A percentile compares a stretch with the other conserved stretches of the same genome.
These are phyloP conservation scores for Onychomys torridus DNA, from an alignment of 2,797 vertebrate genomes.

Conservation along the genomic window DNA sequence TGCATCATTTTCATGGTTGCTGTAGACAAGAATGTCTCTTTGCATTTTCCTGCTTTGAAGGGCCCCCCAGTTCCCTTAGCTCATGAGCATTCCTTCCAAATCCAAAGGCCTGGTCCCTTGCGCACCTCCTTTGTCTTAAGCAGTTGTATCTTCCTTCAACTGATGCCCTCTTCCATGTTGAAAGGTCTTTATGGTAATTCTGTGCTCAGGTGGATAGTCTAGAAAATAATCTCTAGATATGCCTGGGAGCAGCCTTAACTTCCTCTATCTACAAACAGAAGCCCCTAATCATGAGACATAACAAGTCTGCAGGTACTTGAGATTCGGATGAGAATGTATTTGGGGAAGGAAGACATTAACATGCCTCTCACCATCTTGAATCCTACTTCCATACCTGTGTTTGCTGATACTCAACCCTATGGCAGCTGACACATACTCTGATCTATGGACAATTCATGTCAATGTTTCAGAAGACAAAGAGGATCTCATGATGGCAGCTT, in stretches of 20 bases:
- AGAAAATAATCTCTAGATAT: background rate
- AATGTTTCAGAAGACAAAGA: background rate
- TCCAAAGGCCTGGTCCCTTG: background rate
- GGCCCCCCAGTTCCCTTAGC: background rate
- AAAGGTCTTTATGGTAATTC: background rate
- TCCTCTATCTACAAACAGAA: background rate
- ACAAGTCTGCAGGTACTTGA: background rate
- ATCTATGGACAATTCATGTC: background rate
- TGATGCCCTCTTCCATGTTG: background rate
- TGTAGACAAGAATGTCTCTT: background rate
- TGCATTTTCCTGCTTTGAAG: background rate
- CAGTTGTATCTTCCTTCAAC: background rate
- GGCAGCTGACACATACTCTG: background rate
- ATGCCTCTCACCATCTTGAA: background rate
- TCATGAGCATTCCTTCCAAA: background rate
- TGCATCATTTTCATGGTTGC: background rate
- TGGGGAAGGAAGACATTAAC: background rate
- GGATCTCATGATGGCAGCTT: background rate
- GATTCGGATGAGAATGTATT: background rate
- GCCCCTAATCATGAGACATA: background rate
- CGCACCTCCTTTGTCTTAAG: background rate
- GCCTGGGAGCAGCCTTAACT: background rate
- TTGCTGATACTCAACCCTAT: background rate
- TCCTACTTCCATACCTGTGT: background rate
- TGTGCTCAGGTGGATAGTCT: background rate